phyloP scores from a whole-genome alignment of 2,888 invertebrate genomes.

The Monopis laevigella region DNA sequence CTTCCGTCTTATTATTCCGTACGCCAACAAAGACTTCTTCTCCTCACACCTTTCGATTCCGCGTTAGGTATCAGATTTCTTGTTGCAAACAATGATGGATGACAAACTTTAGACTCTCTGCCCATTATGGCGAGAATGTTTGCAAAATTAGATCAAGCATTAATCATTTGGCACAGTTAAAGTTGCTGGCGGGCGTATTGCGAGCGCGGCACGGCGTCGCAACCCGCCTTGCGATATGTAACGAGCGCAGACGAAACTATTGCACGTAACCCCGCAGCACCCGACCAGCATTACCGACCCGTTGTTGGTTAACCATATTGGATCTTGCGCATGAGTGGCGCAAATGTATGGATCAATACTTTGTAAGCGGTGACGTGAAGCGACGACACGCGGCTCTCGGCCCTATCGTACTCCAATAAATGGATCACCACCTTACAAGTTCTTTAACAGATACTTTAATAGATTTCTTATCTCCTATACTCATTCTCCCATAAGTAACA shows the following conservation, averaged over 20 bases:
- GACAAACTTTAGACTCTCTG: no score
- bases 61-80: neutral
- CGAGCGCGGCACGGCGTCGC: constrained; percentile 31
- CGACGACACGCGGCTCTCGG: no score
- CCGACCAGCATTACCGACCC: constrained; percentile 40
- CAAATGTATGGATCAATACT: constrained; percentile 43
- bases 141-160: constrained; percentile 37
- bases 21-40: constrained; percentile 14
- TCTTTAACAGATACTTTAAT: no score
- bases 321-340: constrained; percentile 39
- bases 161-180: constrained; percentile 41
- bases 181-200: constrained; percentile 25
- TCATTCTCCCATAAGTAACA: no score
- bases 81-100: no score
- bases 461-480: no score
- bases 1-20: constrained; percentile 52
- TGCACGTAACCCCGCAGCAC: constrained; percentile 37
- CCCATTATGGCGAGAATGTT: neutral
- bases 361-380: no score
- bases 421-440: no score
- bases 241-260: constrained; percentile 33
- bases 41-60: neutral
- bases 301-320: constrained; percentile 46
- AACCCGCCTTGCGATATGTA: constrained; percentile 60
- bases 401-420: no score